phyloP scores from a whole-genome alignment of 2,797 vertebrate genomes.

The Petrocephalus sullivani region DNA sequence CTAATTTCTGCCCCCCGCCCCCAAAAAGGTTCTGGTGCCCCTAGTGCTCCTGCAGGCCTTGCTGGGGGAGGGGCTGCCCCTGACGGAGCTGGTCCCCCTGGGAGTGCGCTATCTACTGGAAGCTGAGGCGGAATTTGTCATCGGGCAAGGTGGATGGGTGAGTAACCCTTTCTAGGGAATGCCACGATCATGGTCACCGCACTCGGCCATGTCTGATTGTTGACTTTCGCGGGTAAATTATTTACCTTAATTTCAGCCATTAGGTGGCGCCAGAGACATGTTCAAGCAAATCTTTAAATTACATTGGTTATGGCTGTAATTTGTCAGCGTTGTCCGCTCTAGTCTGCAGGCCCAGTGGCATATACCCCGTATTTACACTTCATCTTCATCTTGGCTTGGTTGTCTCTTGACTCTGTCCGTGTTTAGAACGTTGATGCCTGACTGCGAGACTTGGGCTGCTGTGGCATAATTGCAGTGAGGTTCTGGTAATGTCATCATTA shows the following conservation, averaged over 20 bases:
- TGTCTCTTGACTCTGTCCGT: no score
- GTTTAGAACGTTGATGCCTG: no score
- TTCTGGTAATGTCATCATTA: no score
- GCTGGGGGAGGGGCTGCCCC: conserved; percentile 61
- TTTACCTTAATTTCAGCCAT: background rate
- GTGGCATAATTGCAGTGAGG: no score
- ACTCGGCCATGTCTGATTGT: background rate
- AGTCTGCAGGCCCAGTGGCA: no score
- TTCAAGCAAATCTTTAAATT: background rate
- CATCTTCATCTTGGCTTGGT: no score
- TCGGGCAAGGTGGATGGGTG: conserved; percentile 94
- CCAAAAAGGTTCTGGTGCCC: conserved; percentile 77
- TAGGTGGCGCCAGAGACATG: background rate
- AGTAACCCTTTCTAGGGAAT: conserved; percentile 42
- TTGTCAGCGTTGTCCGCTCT: no score
- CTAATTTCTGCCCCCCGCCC: background rate
- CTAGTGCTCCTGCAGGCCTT: conserved; percentile 80
- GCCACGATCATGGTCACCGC: background rate
- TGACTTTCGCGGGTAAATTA: background rate
- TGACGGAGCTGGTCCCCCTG: conserved; percentile 65
- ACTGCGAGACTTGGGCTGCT: no score
- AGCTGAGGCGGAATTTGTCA: conserved; percentile 70
- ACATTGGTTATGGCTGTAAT: background rate
- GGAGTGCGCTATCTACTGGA: conserved; percentile 81
- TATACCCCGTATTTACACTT: no score